phyloP scores from a whole-genome alignment of 2,113 vertebrate species.

The Pelvicachromis taeniatus region DNA sequence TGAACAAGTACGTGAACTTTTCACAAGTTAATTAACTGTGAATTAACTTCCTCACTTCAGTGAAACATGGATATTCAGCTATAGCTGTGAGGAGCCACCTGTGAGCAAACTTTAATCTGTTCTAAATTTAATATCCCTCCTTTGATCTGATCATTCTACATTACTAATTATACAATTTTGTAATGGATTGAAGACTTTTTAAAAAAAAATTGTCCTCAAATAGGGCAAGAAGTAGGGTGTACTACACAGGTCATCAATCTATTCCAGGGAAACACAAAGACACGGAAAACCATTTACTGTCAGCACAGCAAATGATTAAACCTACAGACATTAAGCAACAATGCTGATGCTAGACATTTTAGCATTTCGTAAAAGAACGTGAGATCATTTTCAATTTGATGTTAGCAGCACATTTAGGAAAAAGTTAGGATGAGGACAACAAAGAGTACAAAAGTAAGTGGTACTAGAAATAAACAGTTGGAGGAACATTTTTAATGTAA shows the following conservation, averaged over 20 bases:
- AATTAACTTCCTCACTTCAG: background rate
- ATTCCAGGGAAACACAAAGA: background rate
- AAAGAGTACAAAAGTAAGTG: background rate
- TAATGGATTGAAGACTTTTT: background rate
- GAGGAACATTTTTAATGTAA: background rate
- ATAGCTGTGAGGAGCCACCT: background rate
- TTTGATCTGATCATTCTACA: background rate
- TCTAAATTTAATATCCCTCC: background rate
- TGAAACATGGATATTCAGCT: background rate
- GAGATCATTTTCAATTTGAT: background rate
- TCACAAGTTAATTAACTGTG: background rate
- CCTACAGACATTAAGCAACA: background rate
- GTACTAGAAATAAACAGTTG: background rate
- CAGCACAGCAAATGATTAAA: background rate
- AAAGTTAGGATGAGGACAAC: background rate
- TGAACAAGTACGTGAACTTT: background rate
- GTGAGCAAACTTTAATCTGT: background rate
- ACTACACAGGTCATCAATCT: background rate
- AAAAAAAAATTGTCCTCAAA: background rate
- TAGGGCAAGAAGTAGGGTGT: background rate
- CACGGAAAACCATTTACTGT: background rate
- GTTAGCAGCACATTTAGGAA: background rate
- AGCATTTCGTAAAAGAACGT: background rate
- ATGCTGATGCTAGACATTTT: background rate
- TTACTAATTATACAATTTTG: background rate